Percentiles rank a stretch among this genome's conserved stretches.
Evolutionary conservation across 2,888 invertebrate species (phyloP).

Genomic region (Drosophila mercatorum): DNA sequence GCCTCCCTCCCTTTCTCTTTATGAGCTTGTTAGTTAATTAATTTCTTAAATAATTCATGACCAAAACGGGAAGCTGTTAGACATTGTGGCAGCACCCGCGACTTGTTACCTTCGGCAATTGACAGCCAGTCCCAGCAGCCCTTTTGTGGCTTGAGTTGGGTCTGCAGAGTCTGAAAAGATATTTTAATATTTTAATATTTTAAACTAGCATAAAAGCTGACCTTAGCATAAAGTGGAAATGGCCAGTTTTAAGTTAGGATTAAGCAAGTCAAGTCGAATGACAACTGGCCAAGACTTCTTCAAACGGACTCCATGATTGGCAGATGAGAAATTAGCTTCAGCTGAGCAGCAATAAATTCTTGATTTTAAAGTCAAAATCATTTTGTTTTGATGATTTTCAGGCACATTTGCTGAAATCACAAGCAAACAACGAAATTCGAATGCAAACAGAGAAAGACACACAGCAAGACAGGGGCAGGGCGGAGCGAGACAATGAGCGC

Average conservation of each 20-base stretch:
- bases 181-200: background rate
- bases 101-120: slow-evolving; percentile 39
- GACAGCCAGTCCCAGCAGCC: slow-evolving; percentile 26
- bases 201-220: background rate
- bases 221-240: background rate
- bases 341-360: background rate
- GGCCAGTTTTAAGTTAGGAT: background rate
- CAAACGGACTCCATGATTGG: background rate
- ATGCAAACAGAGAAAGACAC: slow-evolving; percentile 15
- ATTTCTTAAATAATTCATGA: slow-evolving; percentile 63
- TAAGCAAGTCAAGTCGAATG: background rate
- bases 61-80: slow-evolving; percentile 38
- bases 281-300: slow-evolving; percentile 2
- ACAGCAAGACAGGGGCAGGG: background rate
- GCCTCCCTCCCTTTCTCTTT: too few species aligned
- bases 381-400: slow-evolving; percentile 2
- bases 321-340: background rate
- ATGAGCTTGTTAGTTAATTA: slow-evolving; percentile 52
- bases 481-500: slow-evolving; percentile 4
- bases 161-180: background rate
- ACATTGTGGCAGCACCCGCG: slow-evolving; percentile 33
- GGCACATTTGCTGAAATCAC: slow-evolving; percentile 10
- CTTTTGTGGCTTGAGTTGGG: slow-evolving; percentile 4
- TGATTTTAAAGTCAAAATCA: background rate
- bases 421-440: slow-evolving; percentile 27